Percentiles rank a stretch among this genome's conserved stretches.
phyloP scores from a whole-genome alignment of 2,113 vertebrate species.

The Clupea harengus region DNA sequence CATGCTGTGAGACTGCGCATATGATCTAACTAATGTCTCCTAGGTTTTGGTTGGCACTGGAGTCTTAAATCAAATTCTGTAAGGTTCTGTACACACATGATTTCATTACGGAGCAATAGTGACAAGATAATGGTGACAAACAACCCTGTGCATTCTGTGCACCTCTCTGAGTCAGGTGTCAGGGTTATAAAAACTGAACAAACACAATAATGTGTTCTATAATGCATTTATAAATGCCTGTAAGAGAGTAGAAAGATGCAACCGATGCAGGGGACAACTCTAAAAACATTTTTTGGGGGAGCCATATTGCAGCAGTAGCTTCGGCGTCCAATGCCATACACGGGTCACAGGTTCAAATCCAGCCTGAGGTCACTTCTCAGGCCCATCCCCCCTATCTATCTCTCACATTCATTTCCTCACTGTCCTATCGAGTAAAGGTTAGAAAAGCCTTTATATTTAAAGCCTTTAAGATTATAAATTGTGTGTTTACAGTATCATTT shows the following conservation, averaged over 20 bases:
- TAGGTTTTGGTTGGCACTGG: background rate
- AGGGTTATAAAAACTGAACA: background rate
- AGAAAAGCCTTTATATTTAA: no score
- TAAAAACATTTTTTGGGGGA: background rate
- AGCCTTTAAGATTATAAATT: no score
- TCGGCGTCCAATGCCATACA: no score
- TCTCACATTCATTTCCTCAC: no score
- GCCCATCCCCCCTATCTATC: no score
- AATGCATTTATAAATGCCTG: background rate
- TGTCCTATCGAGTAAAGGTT: no score
- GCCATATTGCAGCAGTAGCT: no score
- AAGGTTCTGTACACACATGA: background rate
- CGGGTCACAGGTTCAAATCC: no score
- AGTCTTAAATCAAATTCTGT: background rate
- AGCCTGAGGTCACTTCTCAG: no score
- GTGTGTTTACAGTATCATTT: no score
- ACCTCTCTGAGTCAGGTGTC: background rate
- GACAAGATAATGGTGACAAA: constrained; percentile 8
- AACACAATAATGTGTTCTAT: background rate
- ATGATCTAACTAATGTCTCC: background rate
- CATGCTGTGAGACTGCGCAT: background rate
- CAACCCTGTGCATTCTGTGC: background rate
- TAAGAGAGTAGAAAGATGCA: background rate
- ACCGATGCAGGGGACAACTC: background rate
- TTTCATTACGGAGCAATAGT: background rate